phyloP scores from a whole-genome alignment of 2,888 invertebrate genomes.

The Callosobruchus maculatus region DNA sequence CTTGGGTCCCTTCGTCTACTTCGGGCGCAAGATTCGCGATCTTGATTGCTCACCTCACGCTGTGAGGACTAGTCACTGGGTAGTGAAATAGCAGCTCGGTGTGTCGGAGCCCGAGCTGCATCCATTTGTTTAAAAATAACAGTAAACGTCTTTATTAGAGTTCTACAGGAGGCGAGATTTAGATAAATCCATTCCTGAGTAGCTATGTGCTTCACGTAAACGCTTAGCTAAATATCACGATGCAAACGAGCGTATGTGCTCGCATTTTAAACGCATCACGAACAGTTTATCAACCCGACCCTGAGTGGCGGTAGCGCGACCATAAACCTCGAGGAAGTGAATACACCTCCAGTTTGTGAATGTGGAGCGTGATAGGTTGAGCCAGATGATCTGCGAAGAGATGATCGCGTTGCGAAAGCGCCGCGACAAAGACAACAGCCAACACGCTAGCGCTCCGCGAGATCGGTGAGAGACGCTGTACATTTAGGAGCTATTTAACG shows the following conservation, averaged over 20 bases:
- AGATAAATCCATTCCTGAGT: no score
- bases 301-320: background rate
- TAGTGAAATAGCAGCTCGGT: no score
- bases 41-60: no score
- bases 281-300: background rate
- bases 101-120: no score
- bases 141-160: no score
- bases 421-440: background rate
- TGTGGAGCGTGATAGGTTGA: slow-evolving; percentile 18
- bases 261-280: background rate
- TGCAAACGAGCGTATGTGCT: background rate
- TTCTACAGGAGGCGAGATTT: no score
- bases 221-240: background rate
- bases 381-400: background rate
- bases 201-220: background rate
- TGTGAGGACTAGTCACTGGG: no score
- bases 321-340: slow-evolving; percentile 2
- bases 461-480: background rate
- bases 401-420: background rate
- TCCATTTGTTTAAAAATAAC: no score
- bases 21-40: no score
- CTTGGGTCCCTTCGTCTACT: no score
- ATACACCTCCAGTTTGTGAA: slow-evolving; percentile 1
- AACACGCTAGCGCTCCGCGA: no score
- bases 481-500: background rate